These are phyloP conservation scores for Sinohyriopsis cumingii DNA, from an alignment of 2,888 invertebrate species.

Conservation along the genomic window DNA sequence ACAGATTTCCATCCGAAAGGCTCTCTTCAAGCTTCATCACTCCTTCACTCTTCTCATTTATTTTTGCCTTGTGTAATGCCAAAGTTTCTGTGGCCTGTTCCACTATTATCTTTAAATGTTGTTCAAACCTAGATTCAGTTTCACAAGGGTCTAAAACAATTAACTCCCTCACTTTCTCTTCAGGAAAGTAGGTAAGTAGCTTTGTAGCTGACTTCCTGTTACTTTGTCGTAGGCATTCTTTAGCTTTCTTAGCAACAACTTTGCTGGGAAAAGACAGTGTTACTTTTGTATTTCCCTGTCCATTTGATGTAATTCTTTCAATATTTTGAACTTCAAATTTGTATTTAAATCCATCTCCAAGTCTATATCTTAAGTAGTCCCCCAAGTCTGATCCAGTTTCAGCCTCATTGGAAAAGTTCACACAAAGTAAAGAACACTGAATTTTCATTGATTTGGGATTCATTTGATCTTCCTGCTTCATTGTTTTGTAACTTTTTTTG, in stretches of 20 bases:
- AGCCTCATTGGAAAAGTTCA: too few relatives aligned
- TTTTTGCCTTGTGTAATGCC: slow-evolving; percentile 19
- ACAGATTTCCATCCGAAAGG: neutral
- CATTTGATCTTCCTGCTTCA: too few relatives aligned
- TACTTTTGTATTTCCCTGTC: too few relatives aligned
- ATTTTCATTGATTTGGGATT: too few relatives aligned
- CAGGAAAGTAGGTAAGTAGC: slow-evolving; percentile 16
- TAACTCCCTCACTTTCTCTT: slow-evolving; percentile 11
- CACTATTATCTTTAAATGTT: slow-evolving; percentile 11
- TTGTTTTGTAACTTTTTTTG: too few relatives aligned
- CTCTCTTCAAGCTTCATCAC: neutral
- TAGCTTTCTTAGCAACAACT: slow-evolving; percentile 9
- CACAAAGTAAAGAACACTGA: too few relatives aligned
- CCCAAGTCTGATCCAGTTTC: too few relatives aligned
- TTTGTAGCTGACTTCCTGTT: slow-evolving; percentile 17
- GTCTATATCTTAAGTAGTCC: too few relatives aligned
- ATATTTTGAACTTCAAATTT: too few relatives aligned
- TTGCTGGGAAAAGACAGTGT: slow-evolving; percentile 10
- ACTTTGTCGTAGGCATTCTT: slow-evolving; percentile 15
- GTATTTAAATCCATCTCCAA: too few relatives aligned
- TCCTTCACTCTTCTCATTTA: slow-evolving; percentile 1
- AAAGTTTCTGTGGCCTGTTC: slow-evolving; percentile 11
- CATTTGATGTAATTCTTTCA: too few relatives aligned
- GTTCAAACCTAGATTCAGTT: neutral
- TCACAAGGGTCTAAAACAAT: neutral